These are phyloP conservation scores for Oryzias celebensis DNA, from an alignment of 2,113 vertebrate species.

Conservation along the genomic window DNA sequence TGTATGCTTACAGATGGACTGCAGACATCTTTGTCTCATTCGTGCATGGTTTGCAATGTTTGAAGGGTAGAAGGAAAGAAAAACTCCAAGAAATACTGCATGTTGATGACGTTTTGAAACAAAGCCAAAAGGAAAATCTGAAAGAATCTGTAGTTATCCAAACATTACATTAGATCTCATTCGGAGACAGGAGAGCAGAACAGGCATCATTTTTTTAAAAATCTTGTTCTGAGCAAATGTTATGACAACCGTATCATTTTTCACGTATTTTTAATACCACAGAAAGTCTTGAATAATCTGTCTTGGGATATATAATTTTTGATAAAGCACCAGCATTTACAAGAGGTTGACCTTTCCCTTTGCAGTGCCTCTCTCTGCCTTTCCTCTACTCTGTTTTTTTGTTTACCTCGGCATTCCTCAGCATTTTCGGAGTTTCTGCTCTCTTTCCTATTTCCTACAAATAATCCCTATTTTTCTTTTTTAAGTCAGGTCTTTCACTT, in stretches of 20 bases:
- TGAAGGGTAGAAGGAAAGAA: too few species aligned
- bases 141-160: conserved; percentile 45
- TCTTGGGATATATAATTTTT: conserved; percentile 50
- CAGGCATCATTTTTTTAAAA: conserved; percentile 28
- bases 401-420: not conserved
- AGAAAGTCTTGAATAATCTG: conserved; percentile 49
- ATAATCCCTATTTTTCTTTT: not conserved
- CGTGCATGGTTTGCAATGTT: not conserved
- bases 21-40: not conserved
- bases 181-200: conserved; percentile 24
- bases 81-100: conserved; percentile 1
- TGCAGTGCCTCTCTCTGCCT: not conserved
- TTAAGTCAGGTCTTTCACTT: too few species aligned
- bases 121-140: conserved; percentile 10
- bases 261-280: conserved; percentile 52
- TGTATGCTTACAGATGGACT: not conserved
- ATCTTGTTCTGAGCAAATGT: conserved; percentile 64
- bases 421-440: not conserved
- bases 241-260: conserved; percentile 65
- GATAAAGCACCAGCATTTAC: conserved; percentile 52
- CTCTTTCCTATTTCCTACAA: not conserved
- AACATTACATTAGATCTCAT: conserved; percentile 46
- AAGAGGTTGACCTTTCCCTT: conserved; percentile 35
- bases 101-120: conserved; percentile 22
- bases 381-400: not conserved